A percentile compares a stretch with the other conserved stretches of the same genome.
Conservation (phyloP, 2,797 vertebrate species). For the Austrolebias charrua region DNA sequence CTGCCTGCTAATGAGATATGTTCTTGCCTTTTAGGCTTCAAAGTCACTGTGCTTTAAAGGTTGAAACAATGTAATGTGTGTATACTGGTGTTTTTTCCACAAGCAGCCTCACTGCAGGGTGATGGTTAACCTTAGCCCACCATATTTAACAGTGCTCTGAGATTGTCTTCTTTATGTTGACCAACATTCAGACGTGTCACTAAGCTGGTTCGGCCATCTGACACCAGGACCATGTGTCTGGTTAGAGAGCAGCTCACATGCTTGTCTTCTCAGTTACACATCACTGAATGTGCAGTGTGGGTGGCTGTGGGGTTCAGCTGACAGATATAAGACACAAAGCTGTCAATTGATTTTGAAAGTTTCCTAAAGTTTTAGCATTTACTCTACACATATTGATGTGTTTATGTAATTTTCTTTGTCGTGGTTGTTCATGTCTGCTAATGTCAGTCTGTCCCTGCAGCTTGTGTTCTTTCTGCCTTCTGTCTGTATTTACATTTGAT, state of each 20-base stretch:
- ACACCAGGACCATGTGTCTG: slow-evolving; percentile 20
- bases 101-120: not conserved
- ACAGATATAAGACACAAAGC: not conserved
- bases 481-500: slow-evolving; percentile 41
- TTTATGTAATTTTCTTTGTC: slow-evolving; percentile 38
- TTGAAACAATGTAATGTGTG: not conserved
- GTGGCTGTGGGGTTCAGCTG: not conserved
- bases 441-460: slow-evolving; percentile 26
- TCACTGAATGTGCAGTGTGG: not conserved
- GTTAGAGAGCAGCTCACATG: slow-evolving; percentile 23
- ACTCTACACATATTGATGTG: slow-evolving; percentile 7
- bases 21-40: not conserved
- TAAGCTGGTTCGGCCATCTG: slow-evolving; percentile 17
- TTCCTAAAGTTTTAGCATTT: not conserved
- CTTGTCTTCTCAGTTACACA: slow-evolving; percentile 9
- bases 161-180: slow-evolving; percentile 8
- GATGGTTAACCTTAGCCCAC: slow-evolving; percentile 22
- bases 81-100: slow-evolving; percentile 1
- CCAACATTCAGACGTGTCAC: slow-evolving; percentile 14
- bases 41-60: not conserved
- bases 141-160: slow-evolving; percentile 28
- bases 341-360: not conserved
- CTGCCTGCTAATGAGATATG: slow-evolving; percentile 17
- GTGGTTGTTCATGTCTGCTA: slow-evolving; percentile 23
- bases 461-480: slow-evolving; percentile 17